Conservation (phyloP, 2,888 invertebrate species). For the Lucinisca nassula region DNA sequence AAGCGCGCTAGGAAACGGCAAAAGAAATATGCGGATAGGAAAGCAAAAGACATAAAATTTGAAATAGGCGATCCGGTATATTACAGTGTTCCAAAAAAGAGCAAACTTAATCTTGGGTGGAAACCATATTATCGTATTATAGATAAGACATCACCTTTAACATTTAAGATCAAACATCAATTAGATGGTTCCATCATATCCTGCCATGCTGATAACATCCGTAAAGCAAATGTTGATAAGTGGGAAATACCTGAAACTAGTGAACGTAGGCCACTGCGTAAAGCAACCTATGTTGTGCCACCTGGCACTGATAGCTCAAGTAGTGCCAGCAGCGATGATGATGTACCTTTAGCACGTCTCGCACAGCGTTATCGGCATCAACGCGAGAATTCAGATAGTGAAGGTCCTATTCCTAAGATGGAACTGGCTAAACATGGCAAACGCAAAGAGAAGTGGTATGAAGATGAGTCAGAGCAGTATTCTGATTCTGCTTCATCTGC, state of each 20-base stretch:
- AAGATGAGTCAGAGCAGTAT: not conserved
- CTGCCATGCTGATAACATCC: not conserved
- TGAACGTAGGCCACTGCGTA: not conserved
- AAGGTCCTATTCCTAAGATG: not conserved
- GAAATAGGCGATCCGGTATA: not conserved
- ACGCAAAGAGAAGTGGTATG: not conserved
- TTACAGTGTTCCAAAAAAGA: not conserved
- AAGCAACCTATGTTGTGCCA: not conserved
- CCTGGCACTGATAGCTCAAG: not conserved
- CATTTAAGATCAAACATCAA: not conserved
- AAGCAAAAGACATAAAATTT: not conserved
- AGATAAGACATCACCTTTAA: not conserved
- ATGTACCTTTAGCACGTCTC: not conserved
- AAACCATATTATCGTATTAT: not conserved
- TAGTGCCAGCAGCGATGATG: not conserved
- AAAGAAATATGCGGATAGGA: constrained; percentile 4
- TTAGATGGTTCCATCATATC: not conserved
- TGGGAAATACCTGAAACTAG: not conserved
- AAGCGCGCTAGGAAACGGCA: not conserved
- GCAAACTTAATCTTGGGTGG: not conserved
- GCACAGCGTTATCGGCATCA: not conserved
- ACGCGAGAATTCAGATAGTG: not conserved
- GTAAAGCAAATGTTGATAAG: not conserved
- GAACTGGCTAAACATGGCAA: not conserved
- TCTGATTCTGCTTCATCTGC: not conserved